These are phyloP conservation scores for Sminthurides aquaticus DNA, from an alignment of 2,888 invertebrate species.

Conservation along the genomic window DNA sequence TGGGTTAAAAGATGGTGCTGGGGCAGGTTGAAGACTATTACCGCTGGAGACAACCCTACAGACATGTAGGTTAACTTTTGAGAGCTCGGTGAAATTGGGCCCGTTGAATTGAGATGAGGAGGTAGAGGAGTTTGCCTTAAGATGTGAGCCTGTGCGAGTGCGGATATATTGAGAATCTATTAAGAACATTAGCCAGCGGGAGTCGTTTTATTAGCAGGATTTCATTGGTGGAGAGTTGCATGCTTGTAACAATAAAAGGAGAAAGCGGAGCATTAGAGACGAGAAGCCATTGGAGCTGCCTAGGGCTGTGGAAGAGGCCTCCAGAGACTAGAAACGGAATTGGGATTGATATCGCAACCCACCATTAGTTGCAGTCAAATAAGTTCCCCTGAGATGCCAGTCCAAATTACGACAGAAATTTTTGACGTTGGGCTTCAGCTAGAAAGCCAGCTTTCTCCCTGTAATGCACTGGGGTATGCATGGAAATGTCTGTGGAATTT, in stretches of 20 bases:
- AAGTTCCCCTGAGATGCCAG: constrained; percentile 43
- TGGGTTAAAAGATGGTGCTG: too few relatives aligned
- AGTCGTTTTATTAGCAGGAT: constrained; percentile 37
- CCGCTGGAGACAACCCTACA: too few relatives aligned
- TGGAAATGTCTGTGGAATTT: too few relatives aligned
- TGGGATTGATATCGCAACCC: constrained; percentile 44
- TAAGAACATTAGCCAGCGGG: constrained; percentile 41
- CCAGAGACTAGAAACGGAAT: constrained; percentile 30
- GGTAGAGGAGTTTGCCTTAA: neutral
- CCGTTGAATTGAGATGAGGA: too few relatives aligned
- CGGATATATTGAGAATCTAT: constrained; percentile 38
- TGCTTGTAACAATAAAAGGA: constrained; percentile 43
- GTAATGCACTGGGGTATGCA: neutral
- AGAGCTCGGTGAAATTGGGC: too few relatives aligned
- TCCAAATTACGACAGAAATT: constrained; percentile 43
- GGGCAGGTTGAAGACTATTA: too few relatives aligned
- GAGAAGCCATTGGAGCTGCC: constrained; percentile 30
- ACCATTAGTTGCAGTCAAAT: constrained; percentile 44
- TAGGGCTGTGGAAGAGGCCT: constrained; percentile 42
- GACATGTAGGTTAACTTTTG: too few relatives aligned
- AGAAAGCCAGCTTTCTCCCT: neutral
- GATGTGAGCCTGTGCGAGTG: neutral
- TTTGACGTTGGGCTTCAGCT: constrained; percentile 38
- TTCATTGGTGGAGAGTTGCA: constrained; percentile 40
- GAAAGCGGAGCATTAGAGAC: constrained; percentile 26